These are phyloP conservation scores for Campopleginae sp. DNA, from an alignment of 2,888 invertebrate species.

Conservation along the genomic window DNA sequence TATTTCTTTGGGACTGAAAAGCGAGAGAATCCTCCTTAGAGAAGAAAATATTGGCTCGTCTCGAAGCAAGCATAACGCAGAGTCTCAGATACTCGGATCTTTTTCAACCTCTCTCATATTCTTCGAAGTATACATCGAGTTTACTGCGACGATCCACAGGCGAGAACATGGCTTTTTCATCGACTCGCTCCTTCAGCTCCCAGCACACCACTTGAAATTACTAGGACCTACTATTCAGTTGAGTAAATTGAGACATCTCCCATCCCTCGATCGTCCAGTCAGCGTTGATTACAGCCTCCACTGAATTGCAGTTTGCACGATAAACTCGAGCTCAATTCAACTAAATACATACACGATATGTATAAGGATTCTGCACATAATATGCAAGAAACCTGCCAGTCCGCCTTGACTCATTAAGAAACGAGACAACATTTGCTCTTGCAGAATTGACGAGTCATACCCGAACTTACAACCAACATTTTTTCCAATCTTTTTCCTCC, in stretches of 20 bases:
- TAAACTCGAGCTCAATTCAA: conserved; percentile 32
- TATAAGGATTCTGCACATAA: conserved; percentile 2
- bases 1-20: conserved; percentile 32
- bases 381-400: conserved; percentile 15
- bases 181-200: neutral
- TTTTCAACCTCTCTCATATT: neutral
- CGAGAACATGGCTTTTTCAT: conserved; percentile 36
- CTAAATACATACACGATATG: conserved; percentile 31
- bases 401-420: conserved; percentile 61
- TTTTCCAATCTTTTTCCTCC: no score
- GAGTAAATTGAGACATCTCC: conserved; percentile 51
- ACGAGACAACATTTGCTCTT: conserved; percentile 56
- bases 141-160: conserved; percentile 17
- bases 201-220: conserved; percentile 29
- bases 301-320: conserved; percentile 45
- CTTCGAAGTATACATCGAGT: conserved; percentile 22
- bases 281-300: conserved; percentile 56
- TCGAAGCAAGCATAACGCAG: conserved; percentile 3
- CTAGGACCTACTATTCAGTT: conserved; percentile 49
- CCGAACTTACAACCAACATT: conserved; percentile 5
- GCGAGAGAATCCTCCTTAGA: conserved; percentile 39
- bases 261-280: conserved; percentile 37
- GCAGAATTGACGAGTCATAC: neutral
- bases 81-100: conserved; percentile 25
- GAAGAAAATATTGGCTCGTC: conserved; percentile 57